Percentiles rank a stretch among this genome's conserved stretches.
These are phyloP conservation scores for Paramormyrops kingsleyae DNA, from an alignment of 2,113 vertebrate species.

Conservation along the genomic window DNA sequence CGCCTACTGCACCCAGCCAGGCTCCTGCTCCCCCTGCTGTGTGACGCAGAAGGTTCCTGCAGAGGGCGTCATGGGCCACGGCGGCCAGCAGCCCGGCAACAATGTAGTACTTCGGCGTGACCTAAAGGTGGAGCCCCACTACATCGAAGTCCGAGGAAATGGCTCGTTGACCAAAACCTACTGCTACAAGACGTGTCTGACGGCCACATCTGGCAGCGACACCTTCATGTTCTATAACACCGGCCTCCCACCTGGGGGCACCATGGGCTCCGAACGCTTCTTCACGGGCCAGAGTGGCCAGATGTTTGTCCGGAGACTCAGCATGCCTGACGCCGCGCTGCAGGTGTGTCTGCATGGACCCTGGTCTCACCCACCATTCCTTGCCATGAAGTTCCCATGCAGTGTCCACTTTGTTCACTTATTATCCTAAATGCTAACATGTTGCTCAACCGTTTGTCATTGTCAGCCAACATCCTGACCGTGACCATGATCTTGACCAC, in stretches of 20 bases:
- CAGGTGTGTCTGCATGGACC: constrained; percentile 52
- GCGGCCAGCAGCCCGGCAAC: constrained; percentile 75
- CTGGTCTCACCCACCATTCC: neutral
- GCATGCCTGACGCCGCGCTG: constrained; percentile 71
- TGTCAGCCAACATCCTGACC: neutral
- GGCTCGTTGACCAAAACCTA: constrained; percentile 96
- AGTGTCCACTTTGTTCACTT: neutral
- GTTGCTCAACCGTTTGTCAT: neutral
- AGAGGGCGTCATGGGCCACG: constrained; percentile 30
- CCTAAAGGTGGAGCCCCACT: constrained; percentile 90
- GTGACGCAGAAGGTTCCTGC: constrained; percentile 68
- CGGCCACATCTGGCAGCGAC: constrained; percentile 89
- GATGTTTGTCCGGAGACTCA: constrained; percentile 82
- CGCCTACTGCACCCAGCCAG: constrained; percentile 70
- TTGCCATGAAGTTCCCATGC: neutral
- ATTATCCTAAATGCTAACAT: neutral
- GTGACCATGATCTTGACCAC: neutral
- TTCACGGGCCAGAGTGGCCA: constrained; percentile 83
- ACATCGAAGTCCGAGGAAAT: constrained; percentile 92
- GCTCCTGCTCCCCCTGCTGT: constrained; percentile 80
- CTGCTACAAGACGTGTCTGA: constrained; percentile 95
- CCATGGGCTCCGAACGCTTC: constrained; percentile 81
- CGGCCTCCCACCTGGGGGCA: constrained; percentile 79
- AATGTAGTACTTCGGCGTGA: constrained; percentile 82
- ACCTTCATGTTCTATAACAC: constrained; percentile 99